Conservation (phyloP, 2,888 invertebrate species). For the Meiosimyza decipiens region DNA sequence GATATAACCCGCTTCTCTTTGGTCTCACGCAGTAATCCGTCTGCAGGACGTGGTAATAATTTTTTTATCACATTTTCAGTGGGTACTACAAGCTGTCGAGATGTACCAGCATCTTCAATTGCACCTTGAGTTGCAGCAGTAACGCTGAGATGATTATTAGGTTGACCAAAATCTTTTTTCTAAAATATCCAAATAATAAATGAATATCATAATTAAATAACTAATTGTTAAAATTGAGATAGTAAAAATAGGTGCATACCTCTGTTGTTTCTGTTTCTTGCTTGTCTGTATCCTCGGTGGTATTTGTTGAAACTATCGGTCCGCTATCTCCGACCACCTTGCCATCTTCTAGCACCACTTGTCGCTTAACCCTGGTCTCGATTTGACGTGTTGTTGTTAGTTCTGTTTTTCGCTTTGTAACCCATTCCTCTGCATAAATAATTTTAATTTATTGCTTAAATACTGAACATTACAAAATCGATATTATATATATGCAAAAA, state of each 20-base stretch:
- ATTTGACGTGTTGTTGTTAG: slow-evolving; percentile 91
- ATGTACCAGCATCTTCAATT: slow-evolving; percentile 6
- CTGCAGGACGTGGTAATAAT: slow-evolving; percentile 73
- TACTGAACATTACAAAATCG: too few species aligned
- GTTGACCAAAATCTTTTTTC: slow-evolving; percentile 62
- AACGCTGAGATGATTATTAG: slow-evolving; percentile 38
- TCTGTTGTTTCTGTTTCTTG: slow-evolving; percentile 90
- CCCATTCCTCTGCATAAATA: slow-evolving; percentile 84
- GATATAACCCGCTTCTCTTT: slow-evolving; percentile 83
- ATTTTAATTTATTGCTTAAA: not conserved
- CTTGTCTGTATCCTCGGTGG: slow-evolving; percentile 90
- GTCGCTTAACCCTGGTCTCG: slow-evolving; percentile 89
- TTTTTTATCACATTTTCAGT: slow-evolving; percentile 54
- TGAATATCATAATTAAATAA: not conserved
- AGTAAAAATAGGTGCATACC: slow-evolving; percentile 64
- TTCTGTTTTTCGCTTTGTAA: slow-evolving; percentile 90
- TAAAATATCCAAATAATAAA: slow-evolving; percentile 37
- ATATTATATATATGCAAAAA: too few species aligned
- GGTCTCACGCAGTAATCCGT: slow-evolving; percentile 83
- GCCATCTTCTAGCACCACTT: slow-evolving; percentile 90
- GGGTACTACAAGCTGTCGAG: slow-evolving; percentile 41
- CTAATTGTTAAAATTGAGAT: not conserved
- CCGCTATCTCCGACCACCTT: slow-evolving; percentile 90
- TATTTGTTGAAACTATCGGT: slow-evolving; percentile 89
- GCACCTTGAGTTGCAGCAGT: not conserved